Percentiles rank a stretch among this genome's conserved stretches.
phyloP scores from a whole-genome alignment of 2,888 invertebrate species.

The Callimorpha dominula region DNA sequence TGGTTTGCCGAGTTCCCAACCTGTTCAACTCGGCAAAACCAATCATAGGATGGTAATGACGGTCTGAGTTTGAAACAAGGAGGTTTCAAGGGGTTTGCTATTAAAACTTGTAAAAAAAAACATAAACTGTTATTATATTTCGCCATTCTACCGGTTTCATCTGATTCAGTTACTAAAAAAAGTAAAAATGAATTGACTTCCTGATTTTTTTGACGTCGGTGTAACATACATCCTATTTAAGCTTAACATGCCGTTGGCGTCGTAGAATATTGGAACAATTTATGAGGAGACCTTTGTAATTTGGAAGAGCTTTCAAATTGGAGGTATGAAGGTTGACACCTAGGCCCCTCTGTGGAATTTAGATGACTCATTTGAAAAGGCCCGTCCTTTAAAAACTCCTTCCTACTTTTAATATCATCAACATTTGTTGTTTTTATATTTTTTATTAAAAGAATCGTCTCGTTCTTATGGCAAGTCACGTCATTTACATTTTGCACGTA shows the following conservation, averaged over 20 bases:
- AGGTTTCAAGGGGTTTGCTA: too few species aligned
- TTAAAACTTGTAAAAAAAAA: too few species aligned
- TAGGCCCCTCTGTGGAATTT: slow-evolving; percentile 67
- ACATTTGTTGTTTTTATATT: slow-evolving; percentile 26
- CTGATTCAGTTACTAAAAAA: background rate
- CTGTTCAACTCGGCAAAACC: too few species aligned
- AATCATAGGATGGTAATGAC: too few species aligned
- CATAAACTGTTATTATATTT: too few species aligned
- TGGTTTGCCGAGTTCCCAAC: too few species aligned
- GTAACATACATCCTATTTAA: slow-evolving; percentile 65
- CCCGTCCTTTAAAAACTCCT: slow-evolving; percentile 29
- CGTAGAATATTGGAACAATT: slow-evolving; percentile 84
- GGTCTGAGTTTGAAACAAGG: too few species aligned
- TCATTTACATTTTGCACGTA: background rate
- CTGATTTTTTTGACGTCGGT: slow-evolving; percentile 45
- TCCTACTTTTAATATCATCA: slow-evolving; percentile 36
- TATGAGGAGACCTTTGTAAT: slow-evolving; percentile 84
- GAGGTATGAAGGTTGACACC: slow-evolving; percentile 81
- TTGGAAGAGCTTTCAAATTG: slow-evolving; percentile 82
- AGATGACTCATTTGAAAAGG: slow-evolving; percentile 66
- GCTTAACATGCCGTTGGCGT: slow-evolving; percentile 81
- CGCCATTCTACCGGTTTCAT: too few species aligned
- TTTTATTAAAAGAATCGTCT: slow-evolving; percentile 6
- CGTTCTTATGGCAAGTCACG: slow-evolving; percentile 16
- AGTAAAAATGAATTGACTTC: background rate